Percentiles rank a stretch among this genome's conserved stretches.
Evolutionary conservation across 2,113 vertebrate genomes (phyloP).

Genomic region (Amphilophus citrinellus): DNA sequence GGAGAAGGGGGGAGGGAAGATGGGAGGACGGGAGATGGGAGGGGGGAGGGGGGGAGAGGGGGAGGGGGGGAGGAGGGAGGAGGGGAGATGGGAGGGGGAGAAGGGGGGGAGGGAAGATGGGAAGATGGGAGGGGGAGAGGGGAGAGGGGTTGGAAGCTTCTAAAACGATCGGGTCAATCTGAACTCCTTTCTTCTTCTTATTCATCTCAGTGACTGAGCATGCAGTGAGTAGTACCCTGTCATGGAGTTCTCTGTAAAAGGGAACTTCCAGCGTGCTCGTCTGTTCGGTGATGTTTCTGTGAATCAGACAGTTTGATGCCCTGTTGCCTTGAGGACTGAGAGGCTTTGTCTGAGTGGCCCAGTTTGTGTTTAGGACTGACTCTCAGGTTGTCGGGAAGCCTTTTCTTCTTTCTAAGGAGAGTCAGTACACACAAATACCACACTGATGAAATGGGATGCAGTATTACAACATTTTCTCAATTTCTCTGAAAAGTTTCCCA

Average conservation of each 20-base stretch:
- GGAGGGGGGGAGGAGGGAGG: no score
- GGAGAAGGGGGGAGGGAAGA: neutral
- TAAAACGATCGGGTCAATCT: neutral
- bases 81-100: neutral
- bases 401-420: neutral
- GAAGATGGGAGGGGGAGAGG: neutral
- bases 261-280: neutral
- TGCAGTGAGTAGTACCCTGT: neutral
- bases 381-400: neutral
- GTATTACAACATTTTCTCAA: neutral
- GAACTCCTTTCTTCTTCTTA: neutral
- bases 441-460: neutral
- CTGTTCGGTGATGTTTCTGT: neutral
- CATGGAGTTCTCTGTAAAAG: neutral
- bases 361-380: neutral
- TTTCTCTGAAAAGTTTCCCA: neutral
- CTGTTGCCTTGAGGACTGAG: neutral
- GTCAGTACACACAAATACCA: neutral
- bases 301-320: neutral
- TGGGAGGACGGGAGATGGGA: neutral
- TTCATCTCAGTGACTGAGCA: neutral
- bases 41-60: neutral
- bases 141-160: neutral
- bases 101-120: no score
- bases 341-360: slow-evolving; percentile 8